Evolutionary conservation across 2,797 vertebrate species (phyloP).

Genomic region (Hoplostethus mediterraneus): DNA sequence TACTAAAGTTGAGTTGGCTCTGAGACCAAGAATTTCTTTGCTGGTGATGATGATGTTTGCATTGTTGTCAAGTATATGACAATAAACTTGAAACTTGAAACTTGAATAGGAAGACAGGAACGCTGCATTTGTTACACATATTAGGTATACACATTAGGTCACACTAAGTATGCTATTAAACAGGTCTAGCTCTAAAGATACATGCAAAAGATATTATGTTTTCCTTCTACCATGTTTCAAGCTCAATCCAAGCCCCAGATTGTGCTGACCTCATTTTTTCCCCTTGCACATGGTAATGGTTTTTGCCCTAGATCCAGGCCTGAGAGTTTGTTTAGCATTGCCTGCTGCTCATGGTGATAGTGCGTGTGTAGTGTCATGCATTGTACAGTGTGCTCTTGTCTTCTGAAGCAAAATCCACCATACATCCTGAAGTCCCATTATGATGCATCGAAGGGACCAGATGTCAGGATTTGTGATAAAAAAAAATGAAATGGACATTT

Average conservation of each 20-base stretch:
- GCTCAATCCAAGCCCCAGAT: background rate
- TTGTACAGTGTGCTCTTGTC: background rate
- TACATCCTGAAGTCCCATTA: conserved; percentile 54
- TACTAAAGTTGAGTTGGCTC: too few relatives aligned
- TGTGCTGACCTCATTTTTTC: conserved; percentile 14
- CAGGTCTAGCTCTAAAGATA: background rate
- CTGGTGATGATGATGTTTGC: too few relatives aligned
- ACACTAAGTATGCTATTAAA: too few relatives aligned
- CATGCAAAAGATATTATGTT: background rate
- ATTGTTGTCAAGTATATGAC: too few relatives aligned
- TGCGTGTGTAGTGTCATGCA: background rate
- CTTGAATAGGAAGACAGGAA: background rate
- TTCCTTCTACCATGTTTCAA: background rate
- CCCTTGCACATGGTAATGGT: background rate
- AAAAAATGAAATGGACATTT: background rate
- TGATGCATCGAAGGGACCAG: conserved; percentile 32
- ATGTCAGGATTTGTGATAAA: conserved; percentile 39
- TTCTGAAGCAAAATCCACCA: conserved; percentile 35
- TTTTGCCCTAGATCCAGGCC: conserved; percentile 27
- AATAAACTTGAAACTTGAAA: too few relatives aligned
- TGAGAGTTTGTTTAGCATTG: conserved; percentile 16
- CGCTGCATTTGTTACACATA: too few relatives aligned
- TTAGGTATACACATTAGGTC: too few relatives aligned
- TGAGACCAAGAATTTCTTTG: too few relatives aligned
- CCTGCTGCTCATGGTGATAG: conserved; percentile 7